These are phyloP conservation scores for Ammodytes dubius DNA, from an alignment of 2,113 vertebrate genomes.

Conservation along the genomic window DNA sequence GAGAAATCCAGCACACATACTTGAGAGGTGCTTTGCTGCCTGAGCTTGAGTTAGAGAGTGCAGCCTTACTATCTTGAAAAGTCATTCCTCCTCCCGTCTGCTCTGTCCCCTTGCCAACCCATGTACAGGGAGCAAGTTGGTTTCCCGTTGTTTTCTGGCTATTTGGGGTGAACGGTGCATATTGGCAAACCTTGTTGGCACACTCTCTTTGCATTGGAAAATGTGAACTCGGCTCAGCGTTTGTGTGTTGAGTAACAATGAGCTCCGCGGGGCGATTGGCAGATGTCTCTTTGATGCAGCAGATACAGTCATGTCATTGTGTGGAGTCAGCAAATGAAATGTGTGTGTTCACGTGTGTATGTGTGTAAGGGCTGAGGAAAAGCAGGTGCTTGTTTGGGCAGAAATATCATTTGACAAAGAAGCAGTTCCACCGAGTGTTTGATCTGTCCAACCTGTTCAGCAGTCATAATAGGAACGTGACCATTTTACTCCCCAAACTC, in stretches of 20 bases:
- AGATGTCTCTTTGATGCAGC: conserved; percentile 61
- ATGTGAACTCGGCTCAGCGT: conserved; percentile 44
- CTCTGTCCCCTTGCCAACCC: conserved; percentile 27
- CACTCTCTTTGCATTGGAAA: conserved; percentile 66
- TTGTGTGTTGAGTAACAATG: conserved; percentile 62
- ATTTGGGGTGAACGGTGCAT: conserved; percentile 54
- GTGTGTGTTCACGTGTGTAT: conserved; percentile 41
- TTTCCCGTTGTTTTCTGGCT: conserved; percentile 58
- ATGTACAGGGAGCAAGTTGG: not conserved
- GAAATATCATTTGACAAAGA: conserved; percentile 63
- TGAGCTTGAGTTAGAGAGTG: conserved; percentile 11
- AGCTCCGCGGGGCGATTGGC: conserved; percentile 65
- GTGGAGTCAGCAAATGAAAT: conserved; percentile 58
- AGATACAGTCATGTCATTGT: conserved; percentile 66
- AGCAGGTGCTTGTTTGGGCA: conserved; percentile 69
- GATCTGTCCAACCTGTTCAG: conserved; percentile 51
- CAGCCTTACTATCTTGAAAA: conserved; percentile 40
- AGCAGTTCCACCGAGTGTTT: conserved; percentile 43
- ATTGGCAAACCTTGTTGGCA: conserved; percentile 56
- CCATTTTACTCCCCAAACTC: conserved; percentile 21
- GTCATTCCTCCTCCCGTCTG: conserved; percentile 25
- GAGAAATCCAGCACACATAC: conserved; percentile 7
- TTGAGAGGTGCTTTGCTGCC: conserved; percentile 5
- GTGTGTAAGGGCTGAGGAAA: conserved; percentile 58
- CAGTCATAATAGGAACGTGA: conserved; percentile 37